Percentiles rank a stretch among this genome's conserved stretches.
phyloP scores from a whole-genome alignment of 1,140 invertebrate genomes.

The Archivesica marissinica region DNA sequence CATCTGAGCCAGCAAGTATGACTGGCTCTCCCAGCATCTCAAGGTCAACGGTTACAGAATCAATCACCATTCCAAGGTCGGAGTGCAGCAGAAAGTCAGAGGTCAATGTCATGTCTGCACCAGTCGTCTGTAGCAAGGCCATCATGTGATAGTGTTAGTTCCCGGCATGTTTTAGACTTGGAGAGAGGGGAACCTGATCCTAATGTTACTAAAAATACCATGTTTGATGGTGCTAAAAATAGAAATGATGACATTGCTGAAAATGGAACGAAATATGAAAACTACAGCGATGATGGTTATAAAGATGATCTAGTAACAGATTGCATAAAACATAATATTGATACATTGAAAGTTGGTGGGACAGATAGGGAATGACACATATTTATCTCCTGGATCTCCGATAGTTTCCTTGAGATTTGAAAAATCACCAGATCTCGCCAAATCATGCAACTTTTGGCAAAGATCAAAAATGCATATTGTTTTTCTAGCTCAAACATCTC shows the following conservation, averaged over 20 bases:
- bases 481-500: too few species aligned
- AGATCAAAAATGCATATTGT: too few species aligned
- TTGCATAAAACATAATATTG: background rate
- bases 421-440: too few species aligned
- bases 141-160: background rate
- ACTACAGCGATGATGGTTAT: background rate
- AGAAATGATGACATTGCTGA: background rate
- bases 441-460: too few species aligned
- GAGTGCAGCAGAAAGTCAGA: background rate
- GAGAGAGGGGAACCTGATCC: background rate
- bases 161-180: background rate
- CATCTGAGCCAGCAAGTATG: slow-evolving; percentile 28
- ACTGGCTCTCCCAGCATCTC: background rate
- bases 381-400: too few species aligned
- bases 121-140: background rate
- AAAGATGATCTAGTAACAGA: too few species aligned
- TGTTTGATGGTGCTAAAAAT: background rate
- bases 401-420: too few species aligned
- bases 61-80: background rate
- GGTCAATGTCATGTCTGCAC: background rate
- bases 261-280: background rate
- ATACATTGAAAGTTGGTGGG: background rate
- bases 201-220: background rate
- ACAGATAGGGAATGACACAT: too few species aligned
- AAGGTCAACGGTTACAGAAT: background rate